phyloP scores from a whole-genome alignment of 2,888 invertebrate species.

The Ashinkailepas kermadecensis region DNA sequence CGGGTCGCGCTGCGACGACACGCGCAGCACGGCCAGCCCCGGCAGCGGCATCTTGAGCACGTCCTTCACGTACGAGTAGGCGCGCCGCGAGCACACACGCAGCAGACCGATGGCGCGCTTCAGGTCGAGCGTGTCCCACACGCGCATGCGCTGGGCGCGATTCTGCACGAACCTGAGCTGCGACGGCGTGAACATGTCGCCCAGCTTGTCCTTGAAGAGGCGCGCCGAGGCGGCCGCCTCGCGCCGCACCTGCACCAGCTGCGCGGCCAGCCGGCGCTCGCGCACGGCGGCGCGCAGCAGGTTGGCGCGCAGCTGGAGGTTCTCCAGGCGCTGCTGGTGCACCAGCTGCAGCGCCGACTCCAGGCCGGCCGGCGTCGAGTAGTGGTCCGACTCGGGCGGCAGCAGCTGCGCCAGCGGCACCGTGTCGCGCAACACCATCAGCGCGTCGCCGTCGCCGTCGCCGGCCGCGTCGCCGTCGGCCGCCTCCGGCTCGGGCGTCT shows the following conservation, averaged over 20 bases:
- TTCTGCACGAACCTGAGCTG: neutral
- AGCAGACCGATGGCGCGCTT: neutral
- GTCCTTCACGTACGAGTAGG: neutral
- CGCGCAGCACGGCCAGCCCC: neutral
- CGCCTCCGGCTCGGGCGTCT: neutral
- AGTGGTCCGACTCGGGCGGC: neutral
- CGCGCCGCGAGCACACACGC: neutral
- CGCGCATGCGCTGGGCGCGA: neutral
- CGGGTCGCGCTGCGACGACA: neutral
- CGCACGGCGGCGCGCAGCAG: neutral
- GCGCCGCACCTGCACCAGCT: neutral
- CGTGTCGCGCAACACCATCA: neutral
- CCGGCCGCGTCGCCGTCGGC: neutral
- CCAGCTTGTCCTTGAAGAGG: neutral
- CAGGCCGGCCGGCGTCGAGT: neutral
- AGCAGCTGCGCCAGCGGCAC: neutral
- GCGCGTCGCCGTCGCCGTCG: neutral
- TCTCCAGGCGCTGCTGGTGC: constrained; percentile 8
- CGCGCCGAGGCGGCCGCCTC: neutral
- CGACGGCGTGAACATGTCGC: constrained; percentile 5
- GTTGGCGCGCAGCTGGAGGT: neutral
- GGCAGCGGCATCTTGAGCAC: constrained; percentile 6
- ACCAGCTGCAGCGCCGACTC: neutral
- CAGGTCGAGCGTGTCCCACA: neutral
- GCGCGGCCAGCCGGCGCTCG: neutral